Percentiles rank a stretch among this genome's conserved stretches.
These are phyloP conservation scores for Ascaphus truei DNA, from an alignment of 2,113 vertebrate genomes.

Conservation along the genomic window DNA sequence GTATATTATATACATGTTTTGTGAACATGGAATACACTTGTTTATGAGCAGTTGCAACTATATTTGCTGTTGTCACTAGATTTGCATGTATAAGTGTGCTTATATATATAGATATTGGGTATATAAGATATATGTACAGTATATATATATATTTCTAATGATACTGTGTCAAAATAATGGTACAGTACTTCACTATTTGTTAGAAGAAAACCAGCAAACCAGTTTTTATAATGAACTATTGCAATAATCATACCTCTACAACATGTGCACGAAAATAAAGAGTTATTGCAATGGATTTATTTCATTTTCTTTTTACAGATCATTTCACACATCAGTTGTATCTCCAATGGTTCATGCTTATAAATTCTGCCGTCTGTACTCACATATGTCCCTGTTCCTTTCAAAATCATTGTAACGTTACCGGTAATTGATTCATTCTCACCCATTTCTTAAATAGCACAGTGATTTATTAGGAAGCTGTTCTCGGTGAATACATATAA, in stretches of 20 bases:
- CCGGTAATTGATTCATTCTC: constrained; percentile 18
- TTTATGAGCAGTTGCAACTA: no score
- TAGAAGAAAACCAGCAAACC: neutral
- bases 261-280: neutral
- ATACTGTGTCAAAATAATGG: no score
- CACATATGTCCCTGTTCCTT: constrained; percentile 14
- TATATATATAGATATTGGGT: no score
- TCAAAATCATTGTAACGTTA: constrained; percentile 32
- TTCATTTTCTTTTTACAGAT: constrained; percentile 14
- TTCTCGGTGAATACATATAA: neutral
- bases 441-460: constrained; percentile 7
- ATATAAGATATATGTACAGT: no score
- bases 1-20: no score
- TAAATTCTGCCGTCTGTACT: constrained; percentile 8
- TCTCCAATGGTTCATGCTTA: constrained; percentile 4
- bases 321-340: neutral
- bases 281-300: constrained; percentile 12
- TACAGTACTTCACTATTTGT: no score
- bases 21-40: no score
- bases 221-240: neutral
- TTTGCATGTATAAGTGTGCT: no score
- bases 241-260: neutral
- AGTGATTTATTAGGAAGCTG: constrained; percentile 14
- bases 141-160: no score
- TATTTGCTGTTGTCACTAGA: no score